Percentiles rank a stretch among this genome's conserved stretches.
Evolutionary conservation across 2,797 vertebrate genomes (phyloP).

Genomic region (Melanotaenia pygmaea): DNA sequence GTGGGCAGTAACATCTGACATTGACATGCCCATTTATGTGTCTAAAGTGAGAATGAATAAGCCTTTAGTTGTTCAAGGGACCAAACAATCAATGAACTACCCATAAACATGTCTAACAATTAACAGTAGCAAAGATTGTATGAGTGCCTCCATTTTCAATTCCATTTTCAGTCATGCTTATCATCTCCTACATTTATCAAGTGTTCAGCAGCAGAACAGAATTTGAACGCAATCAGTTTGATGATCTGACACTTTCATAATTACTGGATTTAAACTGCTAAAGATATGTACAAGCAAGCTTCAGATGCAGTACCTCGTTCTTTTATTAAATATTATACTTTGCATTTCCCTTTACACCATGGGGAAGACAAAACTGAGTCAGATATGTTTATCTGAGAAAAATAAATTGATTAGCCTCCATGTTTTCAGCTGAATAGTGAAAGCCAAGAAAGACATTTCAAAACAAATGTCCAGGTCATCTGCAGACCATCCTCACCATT

Average conservation of each 20-base stretch:
- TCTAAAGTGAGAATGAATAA: too few species aligned
- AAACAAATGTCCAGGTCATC: conserved; percentile 52
- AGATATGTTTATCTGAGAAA: conserved; percentile 2
- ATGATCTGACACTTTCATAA: conserved; percentile 24
- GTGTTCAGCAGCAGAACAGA: conserved; percentile 16
- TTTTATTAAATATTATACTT: neutral
- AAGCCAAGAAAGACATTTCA: conserved; percentile 7
- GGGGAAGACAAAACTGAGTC: conserved; percentile 9
- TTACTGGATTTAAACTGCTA: conserved; percentile 34
- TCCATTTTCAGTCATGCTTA: conserved; percentile 2
- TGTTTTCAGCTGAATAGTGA: conserved; percentile 3
- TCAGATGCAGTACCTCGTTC: neutral
- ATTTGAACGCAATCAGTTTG: conserved; percentile 10
- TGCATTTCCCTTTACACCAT: neutral
- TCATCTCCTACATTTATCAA: conserved; percentile 8
- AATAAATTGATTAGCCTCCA: conserved; percentile 8
- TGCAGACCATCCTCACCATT: conserved; percentile 49
- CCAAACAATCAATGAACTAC: too few species aligned
- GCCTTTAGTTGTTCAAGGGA: too few species aligned
- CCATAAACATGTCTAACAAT: neutral
- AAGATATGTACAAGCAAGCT: conserved; percentile 7
- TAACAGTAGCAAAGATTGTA: neutral
- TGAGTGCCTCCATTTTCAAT: neutral
- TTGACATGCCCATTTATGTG: too few species aligned
- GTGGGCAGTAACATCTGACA: too few species aligned